Evolutionary conservation across 2,797 vertebrate genomes (phyloP).

Genomic region (Gobionotothen gibberifrons): DNA sequence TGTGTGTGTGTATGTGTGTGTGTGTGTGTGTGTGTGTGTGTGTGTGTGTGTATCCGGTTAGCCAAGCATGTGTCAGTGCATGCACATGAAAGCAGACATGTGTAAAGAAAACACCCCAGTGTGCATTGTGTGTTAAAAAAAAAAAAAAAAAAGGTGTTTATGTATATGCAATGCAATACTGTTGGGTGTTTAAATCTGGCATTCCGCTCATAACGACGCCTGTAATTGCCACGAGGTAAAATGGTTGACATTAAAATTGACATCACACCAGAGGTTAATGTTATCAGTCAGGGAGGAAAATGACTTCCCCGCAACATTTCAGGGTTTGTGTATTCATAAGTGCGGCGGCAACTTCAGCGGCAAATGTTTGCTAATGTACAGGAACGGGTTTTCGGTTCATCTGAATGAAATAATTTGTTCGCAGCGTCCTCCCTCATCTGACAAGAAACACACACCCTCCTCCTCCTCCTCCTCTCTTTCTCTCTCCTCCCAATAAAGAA

Average conservation of each 20-base stretch:
- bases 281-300: slow-evolving; percentile 60
- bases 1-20: slow-evolving; percentile 19
- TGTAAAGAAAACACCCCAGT: slow-evolving; percentile 14
- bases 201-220: slow-evolving; percentile 41
- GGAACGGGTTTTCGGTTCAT: slow-evolving; percentile 64
- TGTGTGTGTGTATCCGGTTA: slow-evolving; percentile 52
- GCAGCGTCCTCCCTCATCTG: slow-evolving; percentile 70
- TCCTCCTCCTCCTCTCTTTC: slow-evolving; percentile 27
- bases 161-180: slow-evolving; percentile 9
- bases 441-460: slow-evolving; percentile 69
- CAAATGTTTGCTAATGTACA: slow-evolving; percentile 73
- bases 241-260: slow-evolving; percentile 69
- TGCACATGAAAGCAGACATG: slow-evolving; percentile 36
- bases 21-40: slow-evolving; percentile 32
- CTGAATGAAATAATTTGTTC: slow-evolving; percentile 77
- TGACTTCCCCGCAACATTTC: slow-evolving; percentile 34
- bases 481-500: slow-evolving; percentile 76
- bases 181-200: slow-evolving; percentile 40
- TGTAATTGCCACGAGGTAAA: slow-evolving; percentile 62
- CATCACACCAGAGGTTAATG: slow-evolving; percentile 65
- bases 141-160: slow-evolving; percentile 2
- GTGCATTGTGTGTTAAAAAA: slow-evolving; percentile 1
- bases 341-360: slow-evolving; percentile 38
- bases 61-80: slow-evolving; percentile 58
- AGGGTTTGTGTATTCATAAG: slow-evolving; percentile 48